Evolutionary conservation across 2,113 vertebrate species (phyloP).

Genomic region (Bujurquina vittata): DNA sequence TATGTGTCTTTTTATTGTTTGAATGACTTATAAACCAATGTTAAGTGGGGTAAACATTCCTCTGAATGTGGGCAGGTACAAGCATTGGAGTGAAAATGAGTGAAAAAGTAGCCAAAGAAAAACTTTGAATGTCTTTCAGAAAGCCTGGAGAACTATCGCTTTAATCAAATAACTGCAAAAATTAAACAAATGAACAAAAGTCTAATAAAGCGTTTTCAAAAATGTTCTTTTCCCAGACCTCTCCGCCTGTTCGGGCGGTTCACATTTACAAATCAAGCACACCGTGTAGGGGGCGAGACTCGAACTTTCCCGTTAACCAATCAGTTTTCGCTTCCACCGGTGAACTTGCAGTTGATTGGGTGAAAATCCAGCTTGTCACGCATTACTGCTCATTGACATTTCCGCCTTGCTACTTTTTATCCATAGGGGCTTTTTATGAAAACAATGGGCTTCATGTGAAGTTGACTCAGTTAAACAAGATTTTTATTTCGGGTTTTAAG

Average conservation of each 20-base stretch:
- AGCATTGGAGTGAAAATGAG: neutral
- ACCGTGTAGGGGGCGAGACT: neutral
- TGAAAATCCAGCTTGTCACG: neutral
- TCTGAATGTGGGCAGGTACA: neutral
- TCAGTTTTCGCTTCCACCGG: fast-evolving
- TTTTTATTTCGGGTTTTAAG: neutral
- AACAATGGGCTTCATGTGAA: neutral
- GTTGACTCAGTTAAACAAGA: neutral
- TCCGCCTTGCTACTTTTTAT: slow-evolving; percentile 16
- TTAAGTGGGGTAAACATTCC: neutral
- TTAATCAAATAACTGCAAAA: no score
- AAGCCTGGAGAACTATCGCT: no score
- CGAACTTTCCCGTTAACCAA: slow-evolving; percentile 1
- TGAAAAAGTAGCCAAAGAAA: neutral
- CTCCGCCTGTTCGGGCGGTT: neutral
- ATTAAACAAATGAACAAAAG: no score
- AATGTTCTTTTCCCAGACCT: neutral
- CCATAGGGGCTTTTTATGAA: neutral
- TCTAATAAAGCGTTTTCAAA: no score
- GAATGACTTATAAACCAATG: neutral
- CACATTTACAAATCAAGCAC: neutral
- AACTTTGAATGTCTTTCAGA: neutral
- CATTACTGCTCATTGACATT: fast-evolving
- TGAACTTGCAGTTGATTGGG: neutral
- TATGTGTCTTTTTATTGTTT: neutral